A percentile compares a stretch with the other conserved stretches of the same genome.
phyloP scores from a whole-genome alignment of 2,888 invertebrate genomes.

The Tipula vernalis region DNA sequence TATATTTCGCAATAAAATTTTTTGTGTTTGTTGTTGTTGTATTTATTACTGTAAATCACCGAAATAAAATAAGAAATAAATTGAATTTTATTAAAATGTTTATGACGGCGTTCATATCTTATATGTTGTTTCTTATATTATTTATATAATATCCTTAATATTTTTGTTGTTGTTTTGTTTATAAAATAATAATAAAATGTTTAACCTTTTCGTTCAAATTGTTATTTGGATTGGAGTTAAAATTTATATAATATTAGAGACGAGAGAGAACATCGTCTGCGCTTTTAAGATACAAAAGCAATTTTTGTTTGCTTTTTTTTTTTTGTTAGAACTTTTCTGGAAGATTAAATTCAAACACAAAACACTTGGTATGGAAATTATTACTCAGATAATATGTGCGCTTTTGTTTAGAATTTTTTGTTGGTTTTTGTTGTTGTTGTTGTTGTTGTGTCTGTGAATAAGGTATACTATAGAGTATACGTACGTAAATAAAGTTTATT shows the following conservation, averaged over 20 bases:
- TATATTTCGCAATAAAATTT: not conserved
- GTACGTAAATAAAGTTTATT: not conserved
- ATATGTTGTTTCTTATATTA: not conserved
- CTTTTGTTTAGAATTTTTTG: not conserved
- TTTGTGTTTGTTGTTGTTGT: not conserved
- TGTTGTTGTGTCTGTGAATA: not conserved
- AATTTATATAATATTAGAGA: not conserved
- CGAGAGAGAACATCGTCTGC: not conserved
- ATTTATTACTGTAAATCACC: not conserved
- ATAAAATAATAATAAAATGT: not conserved
- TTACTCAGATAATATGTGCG: not conserved
- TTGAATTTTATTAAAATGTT: not conserved
- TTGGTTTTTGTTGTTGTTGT: not conserved
- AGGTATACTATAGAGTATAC: not conserved
- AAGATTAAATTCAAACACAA: slow-evolving; percentile 4
- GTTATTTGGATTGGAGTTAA: not conserved
- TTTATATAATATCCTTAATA: not conserved
- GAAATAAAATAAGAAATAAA: not conserved
- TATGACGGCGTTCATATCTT: not conserved
- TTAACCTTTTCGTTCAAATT: not conserved
- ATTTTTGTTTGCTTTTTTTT: not conserved
- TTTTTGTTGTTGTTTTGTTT: not conserved
- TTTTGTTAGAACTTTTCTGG: not conserved
- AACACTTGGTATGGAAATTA: slow-evolving; percentile 4
- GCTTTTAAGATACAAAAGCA: not conserved